Base-by-base conservation (phyloP, 2,797 vertebrate genomes). In the Notolepis coatsorum region DNA sequence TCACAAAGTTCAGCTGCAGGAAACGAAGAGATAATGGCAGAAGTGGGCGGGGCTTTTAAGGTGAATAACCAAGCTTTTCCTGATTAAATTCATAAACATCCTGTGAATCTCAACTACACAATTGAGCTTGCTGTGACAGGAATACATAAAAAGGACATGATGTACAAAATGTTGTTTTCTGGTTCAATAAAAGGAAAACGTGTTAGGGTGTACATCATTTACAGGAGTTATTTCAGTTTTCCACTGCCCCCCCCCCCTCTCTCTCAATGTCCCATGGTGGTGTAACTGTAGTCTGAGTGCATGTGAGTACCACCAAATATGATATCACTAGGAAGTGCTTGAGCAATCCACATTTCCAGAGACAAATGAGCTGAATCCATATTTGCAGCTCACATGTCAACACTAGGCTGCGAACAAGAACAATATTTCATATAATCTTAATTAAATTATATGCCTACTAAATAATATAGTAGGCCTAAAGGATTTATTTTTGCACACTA, bases 251-350 rank as follows among this genome's bases (percentile, higher is more conserved):
- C 65, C 42, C 21, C 17, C 41, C 42, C 52, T 33, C 17, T 54
- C 27, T 31, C 62, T 55, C 51, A 0, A 5, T 13, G 25, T 82
- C 81, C 68, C 68, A 0, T n/a, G 68, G 72, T 48, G 23, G 17
- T 62, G 53, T 75, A 58, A 56, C 66, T 59, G 31, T 59, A 68
- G 57, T 24, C 68, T 84, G 70, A 86, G 75, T 75, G 80, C 67
- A 47, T 3, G 23, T 50, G n/a, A 77, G 35, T 52, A 65, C 51
- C 71, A 77, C 24, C 39, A 0, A 51, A 68, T 73, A 72, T 3
- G 57, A 51, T 39, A 7, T 25, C 33, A 39, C 31, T 8, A 20
- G 43, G 43, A 71, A 37, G 42, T 17, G 18, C 38, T 72, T 9
- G 1, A 43, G 77, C 63, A 76, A 58, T 79, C 73, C 68, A 48